phyloP scores from a whole-genome alignment of 2,888 invertebrate species.

The Sarcophaga variegata region DNA sequence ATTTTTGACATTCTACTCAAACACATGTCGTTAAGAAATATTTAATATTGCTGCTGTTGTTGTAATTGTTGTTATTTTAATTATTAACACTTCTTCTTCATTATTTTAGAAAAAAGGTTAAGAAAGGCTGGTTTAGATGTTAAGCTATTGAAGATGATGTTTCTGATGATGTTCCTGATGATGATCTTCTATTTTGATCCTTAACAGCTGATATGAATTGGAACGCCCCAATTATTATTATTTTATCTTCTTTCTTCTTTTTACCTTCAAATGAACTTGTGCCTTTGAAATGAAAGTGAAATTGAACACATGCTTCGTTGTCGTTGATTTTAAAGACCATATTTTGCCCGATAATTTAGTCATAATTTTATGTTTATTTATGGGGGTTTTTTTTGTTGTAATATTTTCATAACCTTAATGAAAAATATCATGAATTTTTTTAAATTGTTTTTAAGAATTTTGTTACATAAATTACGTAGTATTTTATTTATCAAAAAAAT shows the following conservation, averaged over 20 bases:
- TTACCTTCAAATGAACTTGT: constrained; percentile 27
- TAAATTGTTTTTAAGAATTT: constrained; percentile 56
- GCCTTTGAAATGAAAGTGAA: constrained; percentile 31
- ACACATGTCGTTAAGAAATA: constrained; percentile 48
- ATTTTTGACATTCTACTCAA: constrained; percentile 66
- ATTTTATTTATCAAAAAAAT: constrained; percentile 17
- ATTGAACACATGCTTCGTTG: constrained; percentile 57
- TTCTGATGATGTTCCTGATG: constrained; percentile 20
- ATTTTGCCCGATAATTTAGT: constrained; percentile 51
- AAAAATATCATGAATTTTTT: constrained; percentile 57
- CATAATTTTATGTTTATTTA: constrained; percentile 64
- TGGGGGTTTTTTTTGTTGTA: constrained; percentile 26
- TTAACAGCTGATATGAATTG: constrained; percentile 64
- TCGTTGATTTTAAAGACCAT: constrained; percentile 54
- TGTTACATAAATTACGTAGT: constrained; percentile 21
- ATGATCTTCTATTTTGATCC: constrained; percentile 41
- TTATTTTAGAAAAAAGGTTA: constrained; percentile 2
- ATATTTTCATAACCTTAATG: constrained; percentile 24
- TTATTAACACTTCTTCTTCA: constrained; percentile 62
- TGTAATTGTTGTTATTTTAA: background rate
- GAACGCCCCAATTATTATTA: constrained; percentile 49
- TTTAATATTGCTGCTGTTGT: constrained; percentile 22
- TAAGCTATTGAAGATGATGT: background rate
- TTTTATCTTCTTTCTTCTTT: background rate
- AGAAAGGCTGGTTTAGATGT: background rate